Evolutionary conservation across 2,113 vertebrate genomes (phyloP), one percentile per base, ranked within the genome.

Genomic region (Triplophysa tibetana): DNA sequence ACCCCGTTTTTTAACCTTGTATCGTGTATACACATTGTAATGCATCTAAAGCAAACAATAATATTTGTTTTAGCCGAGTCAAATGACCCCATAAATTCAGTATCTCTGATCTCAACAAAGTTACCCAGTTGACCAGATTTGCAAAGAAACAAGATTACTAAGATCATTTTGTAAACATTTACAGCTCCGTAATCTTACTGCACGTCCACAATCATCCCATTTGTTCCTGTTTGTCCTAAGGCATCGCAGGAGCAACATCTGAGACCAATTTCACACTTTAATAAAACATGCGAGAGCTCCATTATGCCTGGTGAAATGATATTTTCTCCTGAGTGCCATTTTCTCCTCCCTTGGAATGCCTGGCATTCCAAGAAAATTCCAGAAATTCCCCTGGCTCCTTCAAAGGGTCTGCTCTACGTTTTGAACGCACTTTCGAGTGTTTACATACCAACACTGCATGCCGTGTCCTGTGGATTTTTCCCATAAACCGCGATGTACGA

Each of bases 301-400:
- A 14, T 74, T 74, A 61, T 24, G 33, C 62, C 41, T 50, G 1
- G 5, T 33, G 73, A 75, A 58, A 26, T 13, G 24, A 64, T 29
- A 64, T 64, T 16, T 62, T 75, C 60, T 45, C 45, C 48, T 26
- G 23, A 58, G 61, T 65, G 38, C 26, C 62, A 72, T 62, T 70
- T 12, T 76, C 38, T 58, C 21, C 33, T 56, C 62, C 54, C 17
- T 63, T n/a, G 33, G 68, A 66, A 83, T 81, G n/a, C 70, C 75
- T 11, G 24, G 77, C 67, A 85, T 83, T 85, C 66, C 33, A 70
- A 43, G 29, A 56, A 23, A 78, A 81, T 85, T 83, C 78, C 84
- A 43, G 23, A 78, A 56, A 83, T 85, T 85, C 69, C 54, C 23
- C 0, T 24, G 52, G 67, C 43, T 85, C 65, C 41, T n/a, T 67